Evolutionary conservation across 2,888 invertebrate species (phyloP), one percentile per base, ranked within the genome.

Genomic region (Philonicus albiceps): DNA sequence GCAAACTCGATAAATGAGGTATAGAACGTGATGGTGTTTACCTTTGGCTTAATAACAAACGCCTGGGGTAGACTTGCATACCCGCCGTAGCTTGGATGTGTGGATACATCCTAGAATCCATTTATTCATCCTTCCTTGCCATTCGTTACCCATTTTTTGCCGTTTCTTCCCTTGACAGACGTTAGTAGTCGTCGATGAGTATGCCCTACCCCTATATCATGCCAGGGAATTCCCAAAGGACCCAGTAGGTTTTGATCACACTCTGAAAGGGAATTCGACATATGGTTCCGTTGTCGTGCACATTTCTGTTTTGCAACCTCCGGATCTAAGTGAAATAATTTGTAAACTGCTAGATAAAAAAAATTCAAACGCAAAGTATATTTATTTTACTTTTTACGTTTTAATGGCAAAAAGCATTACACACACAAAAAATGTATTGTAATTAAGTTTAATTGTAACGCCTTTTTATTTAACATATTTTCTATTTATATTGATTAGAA

Each of bases 191-290:
- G 83, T 64, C 72, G 76, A 85, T 73, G 87, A 55, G 40, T 80
- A 30, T 73, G 30, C 84, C 64, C 43, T 53, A 40, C 86, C 72
- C 55, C 83, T 81, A 85, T 86, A 87, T 78, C 78, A 86, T 86
- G 85, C 40, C 75, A 55, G 85, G 74, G 85, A 87, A 87, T 86
- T 86, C 87, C 87, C 87, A 85, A 40, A 86, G 87, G 87, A 87
- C 49, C 64, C 53, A 13, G 34, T 43, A 27, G 73, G 64, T 72
- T 85, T 87, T 87, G 86, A 87, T 85, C 85, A 64, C 86, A 49
- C 74, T 86, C 53, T 73, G 78, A 86, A 86, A 87, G 86, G 85
- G 85, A 87, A 86, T 81, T 87, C 64, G 87, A 86, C 86, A 87
- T 87, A 87, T 86, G 87, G 87, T 86, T 86, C 78, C 85, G 31